Percentiles rank a stretch among this genome's conserved stretches.
These are phyloP conservation scores for Schizopygopsis malacanthus DNA, from an alignment of 2,797 vertebrate genomes.

Conservation along the genomic window DNA sequence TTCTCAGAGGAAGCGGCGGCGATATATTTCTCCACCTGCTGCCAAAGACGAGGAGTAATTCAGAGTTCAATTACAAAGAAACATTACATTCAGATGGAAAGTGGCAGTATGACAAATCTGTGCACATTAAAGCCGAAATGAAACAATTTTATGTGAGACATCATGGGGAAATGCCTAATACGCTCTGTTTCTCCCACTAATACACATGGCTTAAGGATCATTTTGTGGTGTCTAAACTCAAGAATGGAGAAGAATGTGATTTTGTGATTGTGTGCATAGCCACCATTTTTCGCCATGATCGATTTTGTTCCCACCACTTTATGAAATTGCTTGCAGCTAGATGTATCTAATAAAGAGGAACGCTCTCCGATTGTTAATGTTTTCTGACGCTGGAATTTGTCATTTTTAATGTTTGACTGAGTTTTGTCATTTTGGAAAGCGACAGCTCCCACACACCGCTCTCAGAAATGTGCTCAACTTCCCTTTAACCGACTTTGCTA, in stretches of 20 bases:
- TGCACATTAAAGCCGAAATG: slow-evolving; percentile 26
- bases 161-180: slow-evolving; percentile 23
- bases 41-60: slow-evolving; percentile 26
- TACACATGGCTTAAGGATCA: slow-evolving; percentile 14
- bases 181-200: slow-evolving; percentile 16
- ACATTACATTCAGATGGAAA: slow-evolving; percentile 40
- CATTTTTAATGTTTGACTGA: slow-evolving; percentile 15
- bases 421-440: slow-evolving; percentile 14
- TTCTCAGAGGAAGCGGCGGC: background rate
- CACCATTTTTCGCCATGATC: background rate
- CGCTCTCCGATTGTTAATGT: background rate
- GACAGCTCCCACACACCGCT: slow-evolving; percentile 5
- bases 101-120: slow-evolving; percentile 41
- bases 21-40: slow-evolving; percentile 17
- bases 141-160: slow-evolving; percentile 32
- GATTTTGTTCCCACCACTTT: slow-evolving; percentile 15
- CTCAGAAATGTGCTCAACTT: background rate
- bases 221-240: slow-evolving; percentile 17
- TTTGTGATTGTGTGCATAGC: slow-evolving; percentile 3
- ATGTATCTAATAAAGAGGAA: slow-evolving; percentile 21
- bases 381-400: background rate
- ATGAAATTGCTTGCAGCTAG: slow-evolving; percentile 10
- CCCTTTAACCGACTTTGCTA: background rate
- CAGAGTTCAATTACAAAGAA: slow-evolving; percentile 49
- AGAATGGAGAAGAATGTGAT: slow-evolving; percentile 13